Conservation (phyloP, 2,888 invertebrate species). For the Ypsolopha sequella region DNA sequence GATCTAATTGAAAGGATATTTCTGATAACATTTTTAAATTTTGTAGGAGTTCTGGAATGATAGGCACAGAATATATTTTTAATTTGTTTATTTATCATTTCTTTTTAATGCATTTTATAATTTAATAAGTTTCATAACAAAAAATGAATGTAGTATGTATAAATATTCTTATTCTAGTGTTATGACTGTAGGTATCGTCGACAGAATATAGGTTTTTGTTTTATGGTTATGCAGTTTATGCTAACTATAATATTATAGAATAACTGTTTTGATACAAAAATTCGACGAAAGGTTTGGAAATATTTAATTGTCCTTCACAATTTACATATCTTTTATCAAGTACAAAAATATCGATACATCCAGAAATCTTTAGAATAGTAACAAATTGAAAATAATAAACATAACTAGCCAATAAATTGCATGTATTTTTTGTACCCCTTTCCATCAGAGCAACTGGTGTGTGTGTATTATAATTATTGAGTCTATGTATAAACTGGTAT, state of each 20-base stretch:
- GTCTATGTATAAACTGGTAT: constrained; percentile 10
- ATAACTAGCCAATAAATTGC: constrained; percentile 50
- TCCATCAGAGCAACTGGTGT: constrained; percentile 64
- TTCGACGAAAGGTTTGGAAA: not conserved
- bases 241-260: constrained; percentile 21
- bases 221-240: constrained; percentile 39
- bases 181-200: constrained; percentile 50
- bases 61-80: constrained; percentile 22
- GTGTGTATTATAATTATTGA: constrained; percentile 12
- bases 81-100: constrained; percentile 64
- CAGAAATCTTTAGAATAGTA: constrained; percentile 42
- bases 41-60: not conserved
- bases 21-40: too few relatives aligned
- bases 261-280: not conserved
- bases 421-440: constrained; percentile 54
- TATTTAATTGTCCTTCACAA: not conserved
- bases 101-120: constrained; percentile 64
- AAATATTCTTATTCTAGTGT: constrained; percentile 62
- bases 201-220: constrained; percentile 39
- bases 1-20: too few relatives aligned
- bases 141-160: constrained; percentile 53
- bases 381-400: constrained; percentile 38
- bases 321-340: constrained; percentile 33
- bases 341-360: constrained; percentile 62
- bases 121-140: constrained; percentile 69